These are phyloP conservation scores for Notechis scutatus DNA, from an alignment of 2,113 vertebrate genomes.

Conservation along the genomic window DNA sequence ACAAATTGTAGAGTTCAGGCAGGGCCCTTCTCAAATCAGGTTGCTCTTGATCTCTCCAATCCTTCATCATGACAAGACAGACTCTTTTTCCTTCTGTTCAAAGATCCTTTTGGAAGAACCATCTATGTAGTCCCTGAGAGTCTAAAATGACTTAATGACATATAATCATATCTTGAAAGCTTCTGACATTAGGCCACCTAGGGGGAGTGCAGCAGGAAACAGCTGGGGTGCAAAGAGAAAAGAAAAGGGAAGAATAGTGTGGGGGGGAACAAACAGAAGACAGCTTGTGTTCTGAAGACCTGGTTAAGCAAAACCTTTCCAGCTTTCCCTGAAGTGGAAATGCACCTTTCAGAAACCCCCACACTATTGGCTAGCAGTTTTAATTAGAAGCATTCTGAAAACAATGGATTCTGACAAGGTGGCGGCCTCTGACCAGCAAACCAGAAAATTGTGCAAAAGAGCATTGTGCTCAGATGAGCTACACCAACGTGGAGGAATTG, in stretches of 20 bases:
- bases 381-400: constrained; percentile 21
- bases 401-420: constrained; percentile 23
- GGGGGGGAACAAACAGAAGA: background rate
- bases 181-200: background rate
- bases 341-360: background rate
- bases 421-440: constrained; percentile 14
- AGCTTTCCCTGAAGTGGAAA: background rate
- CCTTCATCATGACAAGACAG: background rate
- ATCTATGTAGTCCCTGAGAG: background rate
- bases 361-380: background rate
- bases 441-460: constrained; percentile 55
- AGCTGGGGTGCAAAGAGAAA: background rate
- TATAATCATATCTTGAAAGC: background rate
- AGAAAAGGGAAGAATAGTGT: too few species aligned
- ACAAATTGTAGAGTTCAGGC: background rate
- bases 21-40: background rate
- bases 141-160: background rate
- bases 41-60: background rate
- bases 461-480: constrained; percentile 34
- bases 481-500: constrained; percentile 37
- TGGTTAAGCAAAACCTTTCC: background rate
- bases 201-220: background rate
- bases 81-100: background rate
- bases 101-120: background rate
- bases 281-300: background rate